Conservation (phyloP, 2,797 vertebrate genomes). For the Garrulus glandarius region DNA sequence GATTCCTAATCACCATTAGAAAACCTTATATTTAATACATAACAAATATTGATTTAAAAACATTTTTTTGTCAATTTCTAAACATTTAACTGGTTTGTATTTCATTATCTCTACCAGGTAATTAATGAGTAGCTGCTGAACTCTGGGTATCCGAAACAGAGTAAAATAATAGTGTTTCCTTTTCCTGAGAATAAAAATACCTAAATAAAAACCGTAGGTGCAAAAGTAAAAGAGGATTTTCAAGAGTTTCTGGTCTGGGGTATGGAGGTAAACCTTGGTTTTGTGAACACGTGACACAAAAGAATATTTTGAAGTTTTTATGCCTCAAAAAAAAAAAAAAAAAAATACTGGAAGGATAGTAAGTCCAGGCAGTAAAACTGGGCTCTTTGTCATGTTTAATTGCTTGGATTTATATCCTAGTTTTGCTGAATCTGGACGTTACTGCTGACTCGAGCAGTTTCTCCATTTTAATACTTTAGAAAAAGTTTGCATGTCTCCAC, state of each 20-base stretch:
- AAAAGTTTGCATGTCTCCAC: not conserved
- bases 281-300: constrained; percentile 29
- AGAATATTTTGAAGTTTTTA: constrained; percentile 59
- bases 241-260: not conserved
- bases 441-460: constrained; percentile 59
- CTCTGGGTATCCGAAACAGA: not conserved
- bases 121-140: not conserved
- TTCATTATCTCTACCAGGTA: not conserved
- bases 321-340: not conserved
- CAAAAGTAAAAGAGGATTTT: not conserved
- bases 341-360: constrained; percentile 33
- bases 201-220: not conserved
- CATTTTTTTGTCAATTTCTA: not conserved
- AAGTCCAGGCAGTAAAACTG: constrained; percentile 59
- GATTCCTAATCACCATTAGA: not conserved
- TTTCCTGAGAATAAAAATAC: not conserved
- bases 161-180: not conserved
- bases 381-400: constrained; percentile 73
- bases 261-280: not conserved
- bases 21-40: not conserved
- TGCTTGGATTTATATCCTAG: constrained; percentile 70
- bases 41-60: not conserved
- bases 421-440: constrained; percentile 47
- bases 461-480: not conserved
- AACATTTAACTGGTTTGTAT: not conserved